phyloP scores from a whole-genome alignment of 2,888 invertebrate genomes.

The Xestia sexstrigata region DNA sequence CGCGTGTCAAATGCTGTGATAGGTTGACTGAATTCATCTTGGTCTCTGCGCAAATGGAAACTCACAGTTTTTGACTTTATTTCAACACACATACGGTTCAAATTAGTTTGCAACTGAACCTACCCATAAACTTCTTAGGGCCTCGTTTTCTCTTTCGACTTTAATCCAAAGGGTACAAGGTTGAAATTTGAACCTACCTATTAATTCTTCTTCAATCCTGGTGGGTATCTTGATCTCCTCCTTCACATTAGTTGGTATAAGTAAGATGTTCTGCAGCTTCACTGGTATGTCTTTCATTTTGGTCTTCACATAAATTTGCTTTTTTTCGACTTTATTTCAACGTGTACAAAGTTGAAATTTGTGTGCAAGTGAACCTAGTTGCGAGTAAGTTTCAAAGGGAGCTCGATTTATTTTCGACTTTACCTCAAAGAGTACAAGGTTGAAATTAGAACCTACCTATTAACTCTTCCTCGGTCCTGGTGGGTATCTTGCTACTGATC shows the following conservation, averaged over 20 bases:
- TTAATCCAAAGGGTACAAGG: background rate
- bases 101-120: background rate
- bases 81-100: background rate
- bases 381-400: background rate
- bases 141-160: background rate
- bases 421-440: fast-evolving
- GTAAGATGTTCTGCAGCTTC: conserved; percentile 95
- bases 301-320: conserved; percentile 80
- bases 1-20: background rate
- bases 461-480: conserved; percentile 93
- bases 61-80: background rate
- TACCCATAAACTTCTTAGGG: background rate
- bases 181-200: too few species aligned
- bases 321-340: background rate
- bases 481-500: conserved; percentile 93
- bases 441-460: conserved; percentile 89
- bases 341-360: background rate
- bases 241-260: conserved; percentile 95
- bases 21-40: background rate
- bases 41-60: background rate
- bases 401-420: background rate
- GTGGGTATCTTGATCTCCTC: conserved; percentile 95
- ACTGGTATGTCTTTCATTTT: conserved; percentile 90
- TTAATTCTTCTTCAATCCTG: conserved; percentile 94
- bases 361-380: background rate